Evolutionary conservation across 2,113 vertebrate genomes (phyloP).

Genomic region (Dryoscopus gambensis): DNA sequence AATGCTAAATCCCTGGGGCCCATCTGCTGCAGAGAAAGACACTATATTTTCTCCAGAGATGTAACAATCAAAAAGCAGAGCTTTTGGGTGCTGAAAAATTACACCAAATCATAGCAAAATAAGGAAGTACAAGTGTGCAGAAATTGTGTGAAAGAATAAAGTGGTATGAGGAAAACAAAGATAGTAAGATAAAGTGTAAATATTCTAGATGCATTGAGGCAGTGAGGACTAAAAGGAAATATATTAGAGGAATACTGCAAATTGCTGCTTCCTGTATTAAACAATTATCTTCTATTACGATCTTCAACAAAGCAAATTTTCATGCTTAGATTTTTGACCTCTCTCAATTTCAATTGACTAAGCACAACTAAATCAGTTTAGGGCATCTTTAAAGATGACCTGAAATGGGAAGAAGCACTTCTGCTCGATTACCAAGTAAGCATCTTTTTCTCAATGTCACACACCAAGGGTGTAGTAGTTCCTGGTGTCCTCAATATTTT

Average conservation of each 20-base stretch:
- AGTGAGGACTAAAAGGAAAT: background rate
- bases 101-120: background rate
- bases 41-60: background rate
- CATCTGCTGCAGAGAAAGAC: background rate
- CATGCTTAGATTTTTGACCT: background rate
- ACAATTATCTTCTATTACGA: background rate
- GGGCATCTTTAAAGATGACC: background rate
- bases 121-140: background rate
- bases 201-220: background rate
- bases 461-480: background rate
- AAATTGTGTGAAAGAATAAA: background rate
- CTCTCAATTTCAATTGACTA: background rate
- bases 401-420: background rate
- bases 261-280: background rate
- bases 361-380: background rate
- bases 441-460: background rate
- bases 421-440: background rate
- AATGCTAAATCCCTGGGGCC: background rate
- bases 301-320: background rate
- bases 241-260: background rate
- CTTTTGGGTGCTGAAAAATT: background rate
- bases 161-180: background rate
- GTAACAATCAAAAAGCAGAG: background rate
- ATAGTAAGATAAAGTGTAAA: background rate
- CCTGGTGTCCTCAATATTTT: background rate